Percentiles rank a stretch among this genome's conserved stretches.
Conservation (phyloP, 2,888 invertebrate genomes). For the Emmelina monodactyla region DNA sequence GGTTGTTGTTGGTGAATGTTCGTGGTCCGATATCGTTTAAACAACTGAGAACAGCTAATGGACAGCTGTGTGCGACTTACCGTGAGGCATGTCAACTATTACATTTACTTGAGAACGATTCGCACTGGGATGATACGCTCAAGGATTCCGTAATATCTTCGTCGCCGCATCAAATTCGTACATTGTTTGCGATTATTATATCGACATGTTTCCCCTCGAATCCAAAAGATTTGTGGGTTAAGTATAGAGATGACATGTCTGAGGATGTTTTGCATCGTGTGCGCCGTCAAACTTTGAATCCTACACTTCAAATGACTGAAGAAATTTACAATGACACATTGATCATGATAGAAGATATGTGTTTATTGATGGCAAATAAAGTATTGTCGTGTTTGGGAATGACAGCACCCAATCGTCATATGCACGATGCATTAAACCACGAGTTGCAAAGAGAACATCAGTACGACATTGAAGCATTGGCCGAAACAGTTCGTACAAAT, state of each 20-base stretch:
- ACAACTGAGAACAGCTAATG: constrained; percentile 17
- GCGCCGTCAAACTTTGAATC: too few species aligned
- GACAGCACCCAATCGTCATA: constrained; percentile 17
- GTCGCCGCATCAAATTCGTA: constrained; percentile 1
- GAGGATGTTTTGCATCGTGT: too few species aligned
- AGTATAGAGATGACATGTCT: neutral
- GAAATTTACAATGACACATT: neutral
- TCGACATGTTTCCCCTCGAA: too few species aligned
- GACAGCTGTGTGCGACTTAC: constrained; percentile 14
- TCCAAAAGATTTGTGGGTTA: neutral
- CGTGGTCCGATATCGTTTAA: constrained; percentile 15
- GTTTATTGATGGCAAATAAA: too few species aligned
- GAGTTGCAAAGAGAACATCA: constrained; percentile 10
- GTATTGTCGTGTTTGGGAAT: too few species aligned
- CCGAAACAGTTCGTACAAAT: constrained; percentile 17
- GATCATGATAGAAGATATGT: too few species aligned
- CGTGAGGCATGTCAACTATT: constrained; percentile 13
- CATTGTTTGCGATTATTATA: too few species aligned
- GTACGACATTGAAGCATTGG: constrained; percentile 17
- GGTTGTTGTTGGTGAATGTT: neutral
- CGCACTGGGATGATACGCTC: constrained; percentile 15
- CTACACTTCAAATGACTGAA: too few species aligned
- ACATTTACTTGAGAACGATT: constrained; percentile 13
- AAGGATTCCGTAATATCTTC: constrained; percentile 8
- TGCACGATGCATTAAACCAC: constrained; percentile 17